Base-by-base conservation (phyloP, 2,888 invertebrate genomes). In the Koerneria pararmatus region DNA sequence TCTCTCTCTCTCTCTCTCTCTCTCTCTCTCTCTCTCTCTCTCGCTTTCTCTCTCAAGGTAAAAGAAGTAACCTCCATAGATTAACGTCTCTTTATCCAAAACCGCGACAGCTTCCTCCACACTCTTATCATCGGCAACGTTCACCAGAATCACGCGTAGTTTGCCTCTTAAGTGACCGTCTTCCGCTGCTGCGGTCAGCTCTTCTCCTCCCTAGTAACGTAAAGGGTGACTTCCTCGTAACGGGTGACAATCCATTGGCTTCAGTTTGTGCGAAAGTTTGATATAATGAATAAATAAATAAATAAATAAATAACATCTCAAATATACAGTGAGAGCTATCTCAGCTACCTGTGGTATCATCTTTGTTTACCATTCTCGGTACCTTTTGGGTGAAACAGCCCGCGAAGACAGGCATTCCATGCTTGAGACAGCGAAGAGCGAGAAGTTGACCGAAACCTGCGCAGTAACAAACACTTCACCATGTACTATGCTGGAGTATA, bases 321-420 rank as follows among this genome's bases (percentile, higher is more conserved):
- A n/a, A n/a, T n/a, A n/a, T n/a, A n/a, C n/a, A n/a, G n/a, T n/a
- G n/a, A n/a, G n/a, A n/a, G n/a, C n/a, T n/a, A n/a, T n/a, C n/a
- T n/a, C n/a, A n/a, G n/a, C n/a, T n/a, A n/a, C n/a, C n/a, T n/a
- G n/a, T n/a, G n/a, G n/a, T n/a, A n/a, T n/a, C n/a, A n/a, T n/a
- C n/a, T n/a, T n/a, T n/a, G n/a, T n/a, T n/a, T n/a, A n/a, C n/a
- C n/a, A n/a, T n/a, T n/a, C n/a, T n/a, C n/a, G n/a, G 11, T 32
- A 72, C 76, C 69, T 74, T 62, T 62, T 74, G 61, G 11, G 78
- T 76, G 24, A 77, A 51, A 59, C 79, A 79, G 19, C 75, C 77
- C 15, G 79, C 77, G 67, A 78, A 79, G 1, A 79, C 79, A 3
- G 75, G 72, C 74, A 79, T 78, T 31, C 76, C 76, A 29, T 71